These are phyloP conservation scores for Hylaeus anthracinus DNA, from an alignment of 1,140 invertebrate species.

Conservation along the genomic window DNA sequence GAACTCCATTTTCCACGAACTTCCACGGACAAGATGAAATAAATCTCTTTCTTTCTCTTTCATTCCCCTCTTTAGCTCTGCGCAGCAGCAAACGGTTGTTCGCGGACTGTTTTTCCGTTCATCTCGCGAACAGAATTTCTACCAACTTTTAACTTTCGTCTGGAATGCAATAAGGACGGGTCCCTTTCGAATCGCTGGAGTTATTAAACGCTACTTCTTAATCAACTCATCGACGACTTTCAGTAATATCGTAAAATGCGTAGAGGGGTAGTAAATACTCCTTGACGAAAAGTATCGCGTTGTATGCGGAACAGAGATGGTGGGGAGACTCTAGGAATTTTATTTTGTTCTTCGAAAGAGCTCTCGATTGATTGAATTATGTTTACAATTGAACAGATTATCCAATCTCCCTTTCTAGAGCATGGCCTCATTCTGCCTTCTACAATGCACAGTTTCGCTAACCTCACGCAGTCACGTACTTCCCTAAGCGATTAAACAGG, in stretches of 20 bases:
- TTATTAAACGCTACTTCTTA: conserved; percentile 25
- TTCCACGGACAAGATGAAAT: conserved; percentile 22
- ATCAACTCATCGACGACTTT: background rate
- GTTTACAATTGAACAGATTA: no score
- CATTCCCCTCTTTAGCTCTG: background rate
- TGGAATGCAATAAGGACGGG: conserved; percentile 16
- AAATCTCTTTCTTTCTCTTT: conserved; percentile 18
- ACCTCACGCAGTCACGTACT: no score
- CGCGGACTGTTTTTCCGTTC: conserved; percentile 24
- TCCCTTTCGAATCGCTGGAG: conserved; percentile 6
- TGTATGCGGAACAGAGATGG: no score
- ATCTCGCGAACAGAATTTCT: conserved; percentile 14
- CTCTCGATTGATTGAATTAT: no score
- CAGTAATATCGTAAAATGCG: background rate
- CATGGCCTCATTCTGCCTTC: no score
- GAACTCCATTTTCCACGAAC: conserved; percentile 21
- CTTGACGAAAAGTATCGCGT: no score
- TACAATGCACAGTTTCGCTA: no score
- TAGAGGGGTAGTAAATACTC: no score
- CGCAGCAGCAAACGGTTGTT: background rate
- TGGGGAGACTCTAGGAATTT: no score
- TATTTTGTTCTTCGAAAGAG: no score
- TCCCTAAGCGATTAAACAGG: no score
- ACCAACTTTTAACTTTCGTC: conserved; percentile 25
- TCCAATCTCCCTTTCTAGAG: no score